These are phyloP conservation scores for Sinocyclocheilus grahami DNA, from an alignment of 2,113 vertebrate genomes.

Conservation along the genomic window DNA sequence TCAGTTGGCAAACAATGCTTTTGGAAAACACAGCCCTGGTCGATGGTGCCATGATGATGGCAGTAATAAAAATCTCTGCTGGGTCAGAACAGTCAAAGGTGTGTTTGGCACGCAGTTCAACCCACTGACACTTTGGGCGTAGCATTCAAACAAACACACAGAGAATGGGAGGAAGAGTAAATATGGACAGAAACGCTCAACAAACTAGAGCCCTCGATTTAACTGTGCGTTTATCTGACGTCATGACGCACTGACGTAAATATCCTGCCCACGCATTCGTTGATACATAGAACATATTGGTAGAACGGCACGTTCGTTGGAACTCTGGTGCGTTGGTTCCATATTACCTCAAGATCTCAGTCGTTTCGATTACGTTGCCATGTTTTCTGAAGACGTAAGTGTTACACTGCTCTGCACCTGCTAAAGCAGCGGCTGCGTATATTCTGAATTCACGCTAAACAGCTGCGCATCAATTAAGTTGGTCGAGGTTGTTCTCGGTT, in stretches of 20 bases:
- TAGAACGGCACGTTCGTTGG: neutral
- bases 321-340: neutral
- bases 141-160: slow-evolving; percentile 17
- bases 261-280: slow-evolving; percentile 14
- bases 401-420: slow-evolving; percentile 24
- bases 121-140: neutral
- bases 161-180: slow-evolving; percentile 1
- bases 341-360: neutral
- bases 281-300: neutral
- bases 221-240: slow-evolving; percentile 13
- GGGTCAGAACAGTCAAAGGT: neutral
- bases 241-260: slow-evolving; percentile 22
- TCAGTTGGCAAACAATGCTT: too few species aligned
- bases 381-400: slow-evolving; percentile 29
- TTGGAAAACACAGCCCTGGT: neutral
- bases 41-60: neutral
- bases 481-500: neutral
- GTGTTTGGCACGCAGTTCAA: neutral
- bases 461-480: neutral
- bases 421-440: neutral
- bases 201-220: neutral
- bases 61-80: slow-evolving; percentile 3
- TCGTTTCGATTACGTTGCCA: slow-evolving; percentile 18
- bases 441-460: neutral
- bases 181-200: slow-evolving; percentile 1